Evolutionary conservation across 2,888 invertebrate species (phyloP).

Genomic region (Hermaeophaga mercurialis): DNA sequence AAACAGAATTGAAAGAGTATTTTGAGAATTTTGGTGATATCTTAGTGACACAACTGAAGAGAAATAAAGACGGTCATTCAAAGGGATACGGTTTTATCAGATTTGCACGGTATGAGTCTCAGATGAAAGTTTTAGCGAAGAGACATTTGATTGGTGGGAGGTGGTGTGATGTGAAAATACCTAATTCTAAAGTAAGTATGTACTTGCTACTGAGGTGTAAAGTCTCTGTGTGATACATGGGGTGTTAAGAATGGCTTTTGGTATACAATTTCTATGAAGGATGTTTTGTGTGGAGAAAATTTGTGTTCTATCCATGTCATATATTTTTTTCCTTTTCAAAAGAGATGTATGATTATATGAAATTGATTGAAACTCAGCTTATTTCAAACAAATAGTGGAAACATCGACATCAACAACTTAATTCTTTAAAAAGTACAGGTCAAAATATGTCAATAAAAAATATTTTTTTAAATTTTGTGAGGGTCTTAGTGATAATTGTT

Average conservation of each 20-base stretch:
- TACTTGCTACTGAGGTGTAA: constrained; percentile 10
- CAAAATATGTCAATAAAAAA: too few species aligned
- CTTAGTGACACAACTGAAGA: constrained; percentile 95
- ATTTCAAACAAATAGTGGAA: too few species aligned
- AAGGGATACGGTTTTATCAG: constrained; percentile 99
- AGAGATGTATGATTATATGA: too few species aligned
- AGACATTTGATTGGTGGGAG: constrained; percentile 96
- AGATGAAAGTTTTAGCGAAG: constrained; percentile 93
- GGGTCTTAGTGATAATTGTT: too few species aligned
- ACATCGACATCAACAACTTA: too few species aligned
- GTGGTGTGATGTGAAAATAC: constrained; percentile 98
- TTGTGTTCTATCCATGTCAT: too few species aligned
- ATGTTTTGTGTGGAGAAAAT: too few species aligned
- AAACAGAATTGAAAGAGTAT: constrained; percentile 93
- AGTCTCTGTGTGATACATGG: neutral
- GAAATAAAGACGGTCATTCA: constrained; percentile 90
- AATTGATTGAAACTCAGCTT: too few species aligned
- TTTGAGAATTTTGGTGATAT: constrained; percentile 98
- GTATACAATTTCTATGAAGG: too few species aligned
- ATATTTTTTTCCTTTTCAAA: too few species aligned
- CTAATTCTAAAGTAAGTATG: constrained; percentile 83
- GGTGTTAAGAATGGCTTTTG: constrained; percentile 2
- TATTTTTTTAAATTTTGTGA: too few species aligned
- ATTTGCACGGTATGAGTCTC: constrained; percentile 94
- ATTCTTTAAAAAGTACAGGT: too few species aligned